Conservation (phyloP, 2,797 vertebrate species). For the Alca torda region DNA sequence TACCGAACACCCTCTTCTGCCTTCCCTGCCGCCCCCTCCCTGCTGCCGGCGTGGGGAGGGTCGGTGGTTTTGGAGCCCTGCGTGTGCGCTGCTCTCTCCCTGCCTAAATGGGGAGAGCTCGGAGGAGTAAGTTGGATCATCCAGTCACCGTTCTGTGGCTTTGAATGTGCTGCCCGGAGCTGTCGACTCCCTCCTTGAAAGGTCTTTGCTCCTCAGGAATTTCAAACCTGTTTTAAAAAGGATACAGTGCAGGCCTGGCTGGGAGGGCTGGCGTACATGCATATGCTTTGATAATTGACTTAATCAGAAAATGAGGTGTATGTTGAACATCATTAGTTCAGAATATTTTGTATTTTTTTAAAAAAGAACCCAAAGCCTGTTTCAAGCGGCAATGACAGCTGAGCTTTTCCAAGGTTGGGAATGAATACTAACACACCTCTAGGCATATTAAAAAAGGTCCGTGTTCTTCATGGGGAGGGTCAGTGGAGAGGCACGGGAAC, state of each 20-base stretch:
- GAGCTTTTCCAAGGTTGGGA: background rate
- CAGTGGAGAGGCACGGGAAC: background rate
- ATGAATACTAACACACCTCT: background rate
- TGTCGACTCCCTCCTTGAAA: background rate
- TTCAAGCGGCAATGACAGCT: background rate
- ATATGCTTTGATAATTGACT: background rate
- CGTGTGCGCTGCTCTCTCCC: accelerated
- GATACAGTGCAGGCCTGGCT: background rate
- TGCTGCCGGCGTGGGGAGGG: accelerated
- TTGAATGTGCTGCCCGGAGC: background rate
- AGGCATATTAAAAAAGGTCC: background rate
- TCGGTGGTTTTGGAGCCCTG: background rate
- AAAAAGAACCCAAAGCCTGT: background rate
- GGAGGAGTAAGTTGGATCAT: accelerated
- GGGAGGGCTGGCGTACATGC: background rate
- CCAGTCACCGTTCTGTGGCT: background rate
- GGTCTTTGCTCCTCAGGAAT: background rate
- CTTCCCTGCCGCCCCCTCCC: background rate
- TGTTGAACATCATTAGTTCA: background rate
- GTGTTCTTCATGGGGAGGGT: conserved; percentile 5
- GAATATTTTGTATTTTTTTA: background rate
- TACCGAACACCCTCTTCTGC: background rate
- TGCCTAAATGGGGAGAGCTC: background rate
- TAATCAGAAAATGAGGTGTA: background rate
- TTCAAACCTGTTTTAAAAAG: background rate